Conservation (phyloP, 2,113 vertebrate genomes). For the Calonectris borealis region DNA sequence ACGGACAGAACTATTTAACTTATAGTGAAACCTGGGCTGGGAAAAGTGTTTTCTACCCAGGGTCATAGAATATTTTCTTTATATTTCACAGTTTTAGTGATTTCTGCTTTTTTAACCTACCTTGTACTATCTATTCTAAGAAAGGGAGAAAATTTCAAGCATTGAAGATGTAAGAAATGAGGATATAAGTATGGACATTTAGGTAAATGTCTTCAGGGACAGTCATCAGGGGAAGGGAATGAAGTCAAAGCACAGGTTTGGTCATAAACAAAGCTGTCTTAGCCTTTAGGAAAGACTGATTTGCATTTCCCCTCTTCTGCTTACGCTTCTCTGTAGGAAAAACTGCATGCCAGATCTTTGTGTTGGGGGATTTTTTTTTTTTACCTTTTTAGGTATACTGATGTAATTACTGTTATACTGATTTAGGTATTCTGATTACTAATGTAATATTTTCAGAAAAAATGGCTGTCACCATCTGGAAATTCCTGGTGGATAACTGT, state of each 20-base stretch:
- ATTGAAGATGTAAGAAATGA: neutral
- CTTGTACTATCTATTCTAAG: neutral
- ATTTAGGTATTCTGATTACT: neutral
- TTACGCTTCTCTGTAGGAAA: neutral
- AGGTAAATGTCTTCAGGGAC: neutral
- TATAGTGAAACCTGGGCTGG: neutral
- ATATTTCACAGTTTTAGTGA: neutral
- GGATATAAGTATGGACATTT: too few relatives aligned
- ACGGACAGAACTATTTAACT: neutral
- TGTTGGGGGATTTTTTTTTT: too few relatives aligned
- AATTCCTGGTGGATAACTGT: neutral
- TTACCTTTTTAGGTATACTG: neutral
- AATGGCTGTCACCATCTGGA: fast-evolving
- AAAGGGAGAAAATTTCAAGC: neutral
- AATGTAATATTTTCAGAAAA: neutral
- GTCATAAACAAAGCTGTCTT: neutral
- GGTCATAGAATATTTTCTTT: neutral
- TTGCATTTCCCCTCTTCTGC: neutral
- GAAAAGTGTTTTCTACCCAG: neutral
- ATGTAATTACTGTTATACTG: neutral
- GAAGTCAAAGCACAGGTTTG: neutral
- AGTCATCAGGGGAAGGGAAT: neutral
- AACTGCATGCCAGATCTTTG: neutral
- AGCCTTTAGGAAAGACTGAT: neutral
- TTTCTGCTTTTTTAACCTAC: neutral